Percentiles rank a stretch among this genome's conserved stretches.
These are phyloP conservation scores for Nansenia antarctica DNA, from an alignment of 2,113 vertebrate genomes.

Conservation along the genomic window DNA sequence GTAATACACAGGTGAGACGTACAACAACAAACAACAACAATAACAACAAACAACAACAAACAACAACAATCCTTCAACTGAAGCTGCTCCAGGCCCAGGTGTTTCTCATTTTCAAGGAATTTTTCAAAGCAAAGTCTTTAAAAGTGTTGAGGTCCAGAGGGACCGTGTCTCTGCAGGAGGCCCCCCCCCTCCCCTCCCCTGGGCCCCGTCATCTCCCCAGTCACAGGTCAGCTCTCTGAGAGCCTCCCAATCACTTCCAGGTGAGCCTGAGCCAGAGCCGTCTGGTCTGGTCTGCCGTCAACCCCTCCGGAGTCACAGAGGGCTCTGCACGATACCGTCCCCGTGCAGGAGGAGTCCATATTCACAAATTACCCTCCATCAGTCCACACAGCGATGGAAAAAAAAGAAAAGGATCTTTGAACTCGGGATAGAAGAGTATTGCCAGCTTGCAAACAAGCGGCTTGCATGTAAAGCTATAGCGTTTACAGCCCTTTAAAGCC, in stretches of 20 bases:
- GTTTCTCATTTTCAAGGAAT: conserved; percentile 34
- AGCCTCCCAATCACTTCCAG: conserved; percentile 49
- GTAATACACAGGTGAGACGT: conserved; percentile 34
- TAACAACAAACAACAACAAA: neutral
- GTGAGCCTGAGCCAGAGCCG: conserved; percentile 17
- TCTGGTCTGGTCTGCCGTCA: conserved; percentile 29
- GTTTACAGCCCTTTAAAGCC: conserved; percentile 44
- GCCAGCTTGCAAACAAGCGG: conserved; percentile 42
- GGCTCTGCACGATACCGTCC: conserved; percentile 9
- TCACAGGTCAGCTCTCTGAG: conserved; percentile 13
- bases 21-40: neutral
- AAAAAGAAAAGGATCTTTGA: conserved; percentile 39
- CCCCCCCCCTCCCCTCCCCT: conserved; percentile 21
- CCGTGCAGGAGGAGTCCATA: conserved; percentile 35
- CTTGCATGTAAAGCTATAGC: conserved; percentile 41
- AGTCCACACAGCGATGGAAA: conserved; percentile 36
- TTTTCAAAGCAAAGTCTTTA: conserved; percentile 45
- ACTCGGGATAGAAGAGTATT: conserved; percentile 39
- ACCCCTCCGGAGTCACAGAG: conserved; percentile 8
- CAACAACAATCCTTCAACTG: conserved; percentile 15
- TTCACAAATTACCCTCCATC: conserved; percentile 40
- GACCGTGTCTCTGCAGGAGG: conserved; percentile 20
- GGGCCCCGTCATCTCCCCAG: too few relatives aligned
- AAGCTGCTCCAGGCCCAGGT: conserved; percentile 60
- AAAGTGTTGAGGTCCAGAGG: conserved; percentile 33